Base-by-base conservation (phyloP, 2,888 invertebrate genomes). In the Drosophila demipolita region DNA sequence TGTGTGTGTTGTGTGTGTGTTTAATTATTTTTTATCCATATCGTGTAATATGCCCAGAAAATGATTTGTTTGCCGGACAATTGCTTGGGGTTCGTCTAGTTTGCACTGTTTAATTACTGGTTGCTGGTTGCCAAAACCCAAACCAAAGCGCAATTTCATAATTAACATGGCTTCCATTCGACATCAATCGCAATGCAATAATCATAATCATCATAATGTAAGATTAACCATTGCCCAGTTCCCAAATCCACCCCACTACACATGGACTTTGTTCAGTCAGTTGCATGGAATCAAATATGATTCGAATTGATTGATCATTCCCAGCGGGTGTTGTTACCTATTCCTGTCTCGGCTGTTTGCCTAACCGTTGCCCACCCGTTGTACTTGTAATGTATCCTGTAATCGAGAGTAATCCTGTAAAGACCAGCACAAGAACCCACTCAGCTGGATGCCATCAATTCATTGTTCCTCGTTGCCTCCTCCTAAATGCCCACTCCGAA, bases 251-350 rank as follows among this genome's bases (percentile, higher is more conserved):
- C 72, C 76, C 81, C 57, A 29, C 54, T 17, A 23, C 55, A 33
- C 50, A 29, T 29, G 52, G 26, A 50, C 66, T 66, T 57, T 65
- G 76, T 54, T 74, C 84, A 72, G 59, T 89, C 72, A 68, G 57
- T 54, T 71, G 78, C 57, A 85, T 71, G 64, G 75, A 84, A 84
- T 85, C 75, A 78, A 89, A 84, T 89, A 77, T 81, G 82, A 81
- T 84, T 90, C 87, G 91, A 91, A 85, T 91, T 92, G 92, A 92
- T 93, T 92, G 92, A 92, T 92, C 93, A 91, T 89, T 90, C 92
- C 92, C 92, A 88, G 90, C 90, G 93, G 92, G 93, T 87, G 83
- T 66, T 38, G 54, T 67, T 49, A 64, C 50, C 70, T 64, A 40
- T 58, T 23, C 7, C 26, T 36, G 23, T 15, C 7, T 29, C 15